A percentile compares a stretch with the other conserved stretches of the same genome.
phyloP scores from a whole-genome alignment of 2,888 invertebrate genomes.

The Dynastes hyllus region DNA sequence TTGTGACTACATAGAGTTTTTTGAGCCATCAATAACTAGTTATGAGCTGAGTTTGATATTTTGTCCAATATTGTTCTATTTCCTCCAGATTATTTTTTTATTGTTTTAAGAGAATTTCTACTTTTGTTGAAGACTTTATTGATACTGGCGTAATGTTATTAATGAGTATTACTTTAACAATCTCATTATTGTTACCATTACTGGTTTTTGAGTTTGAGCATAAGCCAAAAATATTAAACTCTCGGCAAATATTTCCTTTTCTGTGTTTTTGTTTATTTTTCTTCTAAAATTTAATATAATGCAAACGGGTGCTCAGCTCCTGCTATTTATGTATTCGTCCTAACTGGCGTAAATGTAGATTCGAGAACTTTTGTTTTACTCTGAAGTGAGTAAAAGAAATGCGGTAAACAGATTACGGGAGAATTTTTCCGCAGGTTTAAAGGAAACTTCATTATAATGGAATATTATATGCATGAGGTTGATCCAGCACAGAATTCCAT shows the following conservation, averaged over 20 bases:
- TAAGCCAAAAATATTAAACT: too few species aligned
- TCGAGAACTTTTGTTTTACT: not conserved
- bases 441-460: slow-evolving; percentile 40
- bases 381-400: not conserved
- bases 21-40: too few species aligned
- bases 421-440: not conserved
- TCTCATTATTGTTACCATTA: too few species aligned
- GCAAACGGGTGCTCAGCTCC: not conserved
- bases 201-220: too few species aligned
- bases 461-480: slow-evolving; percentile 47
- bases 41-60: too few species aligned
- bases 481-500: slow-evolving; percentile 48
- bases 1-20: too few species aligned
- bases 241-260: not conserved
- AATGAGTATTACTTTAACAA: too few species aligned
- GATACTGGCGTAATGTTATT: too few species aligned
- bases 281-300: not conserved
- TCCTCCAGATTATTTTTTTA: too few species aligned
- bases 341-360: not conserved
- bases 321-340: not conserved
- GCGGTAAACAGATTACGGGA: not conserved
- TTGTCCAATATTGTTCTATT: too few species aligned
- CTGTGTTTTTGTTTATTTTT: not conserved
- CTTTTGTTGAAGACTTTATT: too few species aligned
- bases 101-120: too few species aligned